These are phyloP conservation scores for Amphipyra tragopoginis DNA, from an alignment of 2,888 invertebrate species.

Conservation along the genomic window DNA sequence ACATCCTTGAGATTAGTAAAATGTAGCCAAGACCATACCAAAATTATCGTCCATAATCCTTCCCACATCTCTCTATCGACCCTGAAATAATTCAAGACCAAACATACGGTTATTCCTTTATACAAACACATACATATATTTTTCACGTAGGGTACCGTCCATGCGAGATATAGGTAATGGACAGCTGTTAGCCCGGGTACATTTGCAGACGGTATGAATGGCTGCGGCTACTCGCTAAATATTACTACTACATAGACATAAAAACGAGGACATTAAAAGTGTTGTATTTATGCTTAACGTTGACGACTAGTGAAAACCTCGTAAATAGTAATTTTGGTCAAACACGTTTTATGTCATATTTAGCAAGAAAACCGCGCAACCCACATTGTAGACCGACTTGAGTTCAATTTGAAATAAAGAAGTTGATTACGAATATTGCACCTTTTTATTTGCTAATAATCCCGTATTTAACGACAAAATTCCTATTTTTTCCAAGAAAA, in stretches of 20 bases:
- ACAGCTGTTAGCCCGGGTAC: slow-evolving; percentile 11
- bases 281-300: not conserved
- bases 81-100: not conserved
- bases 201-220: slow-evolving; percentile 23
- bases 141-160: slow-evolving; percentile 1
- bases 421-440: too few relatives aligned
- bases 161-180: slow-evolving; percentile 9
- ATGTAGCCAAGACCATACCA: not conserved
- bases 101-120: slow-evolving; percentile 9
- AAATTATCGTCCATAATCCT: not conserved
- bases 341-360: too few relatives aligned
- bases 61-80: not conserved
- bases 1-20: too few relatives aligned
- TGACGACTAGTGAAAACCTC: too few relatives aligned
- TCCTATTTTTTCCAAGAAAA: too few relatives aligned
- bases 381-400: too few relatives aligned
- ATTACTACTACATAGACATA: slow-evolving; percentile 9
- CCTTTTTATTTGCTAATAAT: too few relatives aligned
- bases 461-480: too few relatives aligned
- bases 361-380: too few relatives aligned
- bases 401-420: too few relatives aligned
- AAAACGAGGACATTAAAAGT: slow-evolving; percentile 21
- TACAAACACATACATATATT: slow-evolving; percentile 1
- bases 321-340: too few relatives aligned
- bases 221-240: slow-evolving; percentile 3